Evolutionary conservation across 2,888 invertebrate species (phyloP), one percentile per base, ranked within the genome.

Genomic region (Agriotes lineatus): DNA sequence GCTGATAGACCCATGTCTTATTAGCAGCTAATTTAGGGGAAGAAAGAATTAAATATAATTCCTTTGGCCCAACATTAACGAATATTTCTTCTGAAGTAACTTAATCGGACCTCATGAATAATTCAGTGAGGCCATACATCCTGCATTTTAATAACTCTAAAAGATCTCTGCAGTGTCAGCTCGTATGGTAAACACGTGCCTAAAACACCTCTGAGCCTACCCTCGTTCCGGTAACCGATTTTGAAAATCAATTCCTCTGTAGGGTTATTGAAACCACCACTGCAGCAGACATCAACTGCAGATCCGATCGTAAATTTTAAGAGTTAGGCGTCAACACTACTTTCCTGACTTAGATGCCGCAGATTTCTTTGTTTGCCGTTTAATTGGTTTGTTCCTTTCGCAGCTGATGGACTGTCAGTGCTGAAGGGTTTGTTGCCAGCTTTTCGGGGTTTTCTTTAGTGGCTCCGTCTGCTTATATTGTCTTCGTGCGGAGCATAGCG

Each of bases 101-200:
- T 60, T 60, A 45, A 60, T 12, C 4, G 25, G 25, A 45, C 58
- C 33, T n/a, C 18, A 9, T 60, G 59, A 60, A 60, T 60, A 48
- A 60, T 60, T 44, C 33, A 19, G 44, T n/a, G n/a, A n/a, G n/a
- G n/a, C n/a, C n/a, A n/a, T n/a, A n/a, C n/a, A n/a, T n/a, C n/a
- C n/a, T n/a, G n/a, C n/a, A n/a, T n/a, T n/a, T n/a, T n/a, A n/a
- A n/a, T n/a, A n/a, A n/a, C n/a, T n/a, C n/a, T n/a, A n/a, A n/a
- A n/a, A n/a, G n/a, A n/a, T n/a, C n/a, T n/a, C n/a, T n/a, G n/a
- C n/a, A n/a, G n/a, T n/a, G n/a, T n/a, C n/a, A n/a, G n/a, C n/a
- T n/a, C n/a, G n/a, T n/a, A n/a, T n/a, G n/a, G n/a, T n/a, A n/a
- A n/a, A n/a, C n/a, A n/a, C n/a, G n/a, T n/a, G n/a, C n/a, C n/a